Evolutionary conservation across 2,888 invertebrate genomes (phyloP), one percentile per base, ranked within the genome.

Genomic region (Lithodes maja): DNA sequence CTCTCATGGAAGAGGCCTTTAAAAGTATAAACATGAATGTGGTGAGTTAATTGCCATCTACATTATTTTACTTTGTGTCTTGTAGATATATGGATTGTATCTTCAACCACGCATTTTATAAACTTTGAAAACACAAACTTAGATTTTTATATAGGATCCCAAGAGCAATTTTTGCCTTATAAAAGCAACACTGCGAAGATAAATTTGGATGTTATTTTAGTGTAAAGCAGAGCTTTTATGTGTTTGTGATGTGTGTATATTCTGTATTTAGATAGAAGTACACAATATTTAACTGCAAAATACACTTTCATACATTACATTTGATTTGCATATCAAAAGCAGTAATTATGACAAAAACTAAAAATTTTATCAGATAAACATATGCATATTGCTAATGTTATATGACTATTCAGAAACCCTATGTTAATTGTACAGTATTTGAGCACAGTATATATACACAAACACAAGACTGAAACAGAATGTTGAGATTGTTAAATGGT

Each of bases 371-470:
- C 33, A 33, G 33, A 33, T 33, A 33, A 33, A 33, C 33, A 33
- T 33, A 33, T 33, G 33, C 33, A 33, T 33, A 33, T 33, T 33
- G 33, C 33, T 33, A 33, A 33, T 33, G 33, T 33, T 33, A 33
- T 33, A 33, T 33, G 33, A 33, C 9, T 12, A 77, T 77, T 77
- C 49, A 5, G 52, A 77, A 33, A 50, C 15, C 49, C 52, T 15
- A 12, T 33, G 49, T 77, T 77, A 71, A 71, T 86, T 69, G 52
- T 86, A 55, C 85, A 71, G 85, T 86, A 86, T 54, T 83, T 74
- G 5, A 61, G 12, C 12, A 12, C 61, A 7, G 61, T 61, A 61
- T 61, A 61, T 61, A 12, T 5, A 61, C 61, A 61, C 61, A 33
- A 33, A 71, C 71, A 2, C n/a, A 71, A n/a, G 5, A 71, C 5